Percentiles rank a stretch among this genome's conserved stretches.
Conservation (phyloP, 2,888 invertebrate species). For the Ectropis crepuscularia region DNA sequence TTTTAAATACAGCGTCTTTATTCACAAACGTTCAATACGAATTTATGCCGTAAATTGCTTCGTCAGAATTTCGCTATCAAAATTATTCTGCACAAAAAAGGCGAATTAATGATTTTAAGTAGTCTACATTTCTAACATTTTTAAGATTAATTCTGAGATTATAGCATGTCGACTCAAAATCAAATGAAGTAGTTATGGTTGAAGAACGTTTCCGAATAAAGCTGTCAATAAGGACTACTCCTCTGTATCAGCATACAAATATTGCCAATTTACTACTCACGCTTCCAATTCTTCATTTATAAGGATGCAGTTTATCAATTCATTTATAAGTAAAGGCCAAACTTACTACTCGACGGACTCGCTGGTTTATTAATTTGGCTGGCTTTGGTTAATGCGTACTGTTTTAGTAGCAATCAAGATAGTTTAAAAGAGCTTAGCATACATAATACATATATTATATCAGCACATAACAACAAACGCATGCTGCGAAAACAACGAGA, state of each 20-base stretch:
- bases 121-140: no score
- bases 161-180: no score
- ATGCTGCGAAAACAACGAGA: constrained; percentile 48
- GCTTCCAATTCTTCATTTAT: constrained; percentile 20
- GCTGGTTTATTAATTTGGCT: no score
- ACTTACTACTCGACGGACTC: constrained; percentile 44
- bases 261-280: constrained; percentile 33
- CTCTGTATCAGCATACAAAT: constrained; percentile 28
- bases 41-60: not conserved
- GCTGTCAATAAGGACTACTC: constrained; percentile 22
- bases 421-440: constrained; percentile 36
- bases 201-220: not conserved
- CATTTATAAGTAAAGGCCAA: constrained; percentile 37
- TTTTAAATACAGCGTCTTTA: not conserved
- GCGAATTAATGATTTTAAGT: not conserved
- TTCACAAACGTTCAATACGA: constrained; percentile 3
- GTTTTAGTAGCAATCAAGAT: constrained; percentile 31
- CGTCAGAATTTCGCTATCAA: not conserved
- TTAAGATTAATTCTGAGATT: no score
- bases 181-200: no score
- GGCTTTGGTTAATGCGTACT: constrained; percentile 24
- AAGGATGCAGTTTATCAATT: constrained; percentile 31
- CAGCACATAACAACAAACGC: constrained; percentile 49
- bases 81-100: not conserved
- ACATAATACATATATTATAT: constrained; percentile 41